A percentile compares a stretch with the other conserved stretches of the same genome.
Conservation (phyloP, 2,888 invertebrate species). For the Melanotus villosus region DNA sequence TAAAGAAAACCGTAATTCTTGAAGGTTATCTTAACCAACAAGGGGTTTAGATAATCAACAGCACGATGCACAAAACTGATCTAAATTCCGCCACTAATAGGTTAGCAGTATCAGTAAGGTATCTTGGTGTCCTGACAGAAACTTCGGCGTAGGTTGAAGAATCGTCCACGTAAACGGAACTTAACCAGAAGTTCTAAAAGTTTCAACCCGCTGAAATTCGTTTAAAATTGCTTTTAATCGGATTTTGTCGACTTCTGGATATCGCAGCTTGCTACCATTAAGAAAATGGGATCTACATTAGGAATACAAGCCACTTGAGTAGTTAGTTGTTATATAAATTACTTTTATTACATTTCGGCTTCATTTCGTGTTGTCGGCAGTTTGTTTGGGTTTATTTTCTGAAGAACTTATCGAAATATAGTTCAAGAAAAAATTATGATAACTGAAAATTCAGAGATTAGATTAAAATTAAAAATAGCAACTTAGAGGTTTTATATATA, state of each 20-base stretch:
- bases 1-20: no score
- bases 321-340: slow-evolving; percentile 9
- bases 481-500: no score
- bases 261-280: neutral
- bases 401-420: no score
- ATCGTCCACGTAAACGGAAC: neutral
- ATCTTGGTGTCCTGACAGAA: slow-evolving; percentile 24
- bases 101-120: slow-evolving; percentile 9
- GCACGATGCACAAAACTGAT: slow-evolving; percentile 22
- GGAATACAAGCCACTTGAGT: slow-evolving; percentile 11
- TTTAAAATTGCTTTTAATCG: neutral
- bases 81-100: slow-evolving; percentile 30
- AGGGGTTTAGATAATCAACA: no score
- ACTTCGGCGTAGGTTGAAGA: slow-evolving; percentile 25
- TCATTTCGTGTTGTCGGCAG: neutral
- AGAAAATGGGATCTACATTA: neutral
- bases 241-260: neutral
- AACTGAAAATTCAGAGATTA: no score
- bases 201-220: neutral
- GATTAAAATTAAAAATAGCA: no score
- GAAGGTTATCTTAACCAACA: no score
- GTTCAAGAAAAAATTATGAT: no score
- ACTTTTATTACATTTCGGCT: slow-evolving; percentile 14
- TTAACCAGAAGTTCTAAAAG: neutral
- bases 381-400: neutral